These are phyloP conservation scores for Saxicola maurus DNA, from an alignment of 2,797 vertebrate genomes.

Conservation along the genomic window DNA sequence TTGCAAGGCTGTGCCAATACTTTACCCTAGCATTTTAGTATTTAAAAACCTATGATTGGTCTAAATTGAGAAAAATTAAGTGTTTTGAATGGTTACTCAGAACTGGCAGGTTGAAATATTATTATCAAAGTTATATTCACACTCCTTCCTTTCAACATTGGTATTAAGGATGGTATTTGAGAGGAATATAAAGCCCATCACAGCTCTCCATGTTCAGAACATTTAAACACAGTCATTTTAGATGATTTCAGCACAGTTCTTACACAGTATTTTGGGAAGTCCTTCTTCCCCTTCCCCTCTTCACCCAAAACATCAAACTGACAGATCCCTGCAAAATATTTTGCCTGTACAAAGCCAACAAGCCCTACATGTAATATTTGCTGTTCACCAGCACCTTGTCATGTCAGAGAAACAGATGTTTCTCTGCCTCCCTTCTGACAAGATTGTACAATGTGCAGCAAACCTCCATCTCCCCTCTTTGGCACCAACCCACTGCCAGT, in stretches of 20 bases:
- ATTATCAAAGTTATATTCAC: not conserved
- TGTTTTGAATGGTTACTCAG: fast-evolving
- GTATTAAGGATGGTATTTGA: not conserved
- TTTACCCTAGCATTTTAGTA: fast-evolving
- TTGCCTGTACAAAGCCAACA: not conserved
- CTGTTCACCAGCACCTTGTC: not conserved
- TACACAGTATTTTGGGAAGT: not conserved
- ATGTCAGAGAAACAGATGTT: not conserved
- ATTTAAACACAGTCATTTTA: not conserved
- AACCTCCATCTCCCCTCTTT: not conserved
- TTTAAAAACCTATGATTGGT: not conserved
- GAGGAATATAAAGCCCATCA: not conserved
- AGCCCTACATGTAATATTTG: not conserved
- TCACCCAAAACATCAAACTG: not conserved
- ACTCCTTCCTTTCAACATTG: not conserved
- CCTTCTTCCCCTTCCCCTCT: not conserved
- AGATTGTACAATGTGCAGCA: not conserved
- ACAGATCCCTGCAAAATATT: not conserved
- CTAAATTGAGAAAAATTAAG: not conserved
- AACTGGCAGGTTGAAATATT: not conserved
- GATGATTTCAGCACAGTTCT: not conserved
- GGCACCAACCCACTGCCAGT: not conserved
- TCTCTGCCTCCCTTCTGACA: not conserved
- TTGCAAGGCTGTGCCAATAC: not conserved
- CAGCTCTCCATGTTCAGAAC: not conserved